Evolutionary conservation across 92 coral and sea anemone species (phyloP), one percentile per base, ranked within the genome.

Genomic region (Zoanthus gigantus): DNA sequence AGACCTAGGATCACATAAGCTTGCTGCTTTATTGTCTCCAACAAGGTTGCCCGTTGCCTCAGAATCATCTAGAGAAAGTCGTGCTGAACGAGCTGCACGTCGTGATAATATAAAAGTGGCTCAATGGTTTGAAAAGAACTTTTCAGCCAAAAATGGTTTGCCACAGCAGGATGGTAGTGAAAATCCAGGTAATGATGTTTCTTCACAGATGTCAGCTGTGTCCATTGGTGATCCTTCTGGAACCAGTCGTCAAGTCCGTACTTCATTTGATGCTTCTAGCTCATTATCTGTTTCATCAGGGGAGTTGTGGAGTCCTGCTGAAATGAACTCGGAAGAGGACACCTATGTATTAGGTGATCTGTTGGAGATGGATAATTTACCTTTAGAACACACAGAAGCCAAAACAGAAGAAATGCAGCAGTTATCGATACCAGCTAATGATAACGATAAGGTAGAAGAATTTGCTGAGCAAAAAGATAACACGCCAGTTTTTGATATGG

Each of bases 71-170:
- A 45, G 42, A 37, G 45, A 17, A 3, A 81, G 61, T 32, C 73
- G 75, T 45, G 85, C 85, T 28, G 75, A 81, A 67, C 74, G 75
- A 66, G 85, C 85, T 15, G 74, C 76, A 0, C 74, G 85, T n/a
- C 85, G 85, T 31, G 44, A 80, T 29, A 58, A 80, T n/a, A 1
- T 44, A 10, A 65, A 72, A 80, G 18, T 67, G 18, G 73, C 85
- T 42, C 74, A 80, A 31, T 80, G 85, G 85, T 12, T 65, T 81
- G 75, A 81, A 65, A 57, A 81, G 14, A 81, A 81, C 47, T 9
- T 15, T 2, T 18, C 60, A 8, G 13, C 6, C 11, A 74, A 13
- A 46, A 18, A 66, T 17, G 45, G 58, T 0, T 28, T 10, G 9
- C 42, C 85, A 46, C 61, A 44, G 42, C 66, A 14, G 7, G 75